Base-by-base conservation (phyloP, 2,113 vertebrate species). In the Delphinus delphis region DNA sequence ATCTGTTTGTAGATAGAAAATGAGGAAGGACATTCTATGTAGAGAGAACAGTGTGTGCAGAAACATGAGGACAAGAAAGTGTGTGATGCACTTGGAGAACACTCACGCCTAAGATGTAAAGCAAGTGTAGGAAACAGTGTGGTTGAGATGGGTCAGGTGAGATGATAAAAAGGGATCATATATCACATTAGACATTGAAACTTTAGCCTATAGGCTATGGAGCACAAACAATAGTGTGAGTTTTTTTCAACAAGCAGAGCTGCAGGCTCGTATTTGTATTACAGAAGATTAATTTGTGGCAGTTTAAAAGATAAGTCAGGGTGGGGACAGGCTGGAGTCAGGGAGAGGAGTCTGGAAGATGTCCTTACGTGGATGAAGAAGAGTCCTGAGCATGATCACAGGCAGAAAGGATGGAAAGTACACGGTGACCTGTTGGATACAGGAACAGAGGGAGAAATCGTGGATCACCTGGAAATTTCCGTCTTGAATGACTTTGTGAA, bases 301-400 rank as follows among this genome's bases (percentile, higher is more conserved):
- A 83, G 14, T 58, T 74, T 41, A 28, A 82, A 67, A 82, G 77
- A 33, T 26, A 33, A 82, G 10, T 11, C 7, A 65, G 41, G 8
- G 20, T n/a, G 26, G 21, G 68, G 23, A 74, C 20, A 76, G 60
- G 15, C 26, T 53, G 47, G 55, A 53, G 68, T 63, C 44, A 67
- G 17, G 25, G 13, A 58, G 28, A 62, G 1, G n/a, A 23, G 18
- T 28, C 2, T 5, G 28, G n/a, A 65, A 65, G 26, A n/a, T 41
- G 36, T 17, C 41, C 0, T 41, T 13, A 13, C 3, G 20, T 25
- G 36, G 28, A 18, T 76, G 44, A 76, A 44, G 28, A 74, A 58
- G 21, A 2, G 23, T 47, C 21, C 38, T 9, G 4, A 53, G 25
- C 7, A 0, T 44, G 77, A 25, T 3, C 21, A 2, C 7, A 14